Evolutionary conservation across 1,140 invertebrate genomes (phyloP), one percentile per base, ranked within the genome.

Genomic region (Lepidostoma basale): DNA sequence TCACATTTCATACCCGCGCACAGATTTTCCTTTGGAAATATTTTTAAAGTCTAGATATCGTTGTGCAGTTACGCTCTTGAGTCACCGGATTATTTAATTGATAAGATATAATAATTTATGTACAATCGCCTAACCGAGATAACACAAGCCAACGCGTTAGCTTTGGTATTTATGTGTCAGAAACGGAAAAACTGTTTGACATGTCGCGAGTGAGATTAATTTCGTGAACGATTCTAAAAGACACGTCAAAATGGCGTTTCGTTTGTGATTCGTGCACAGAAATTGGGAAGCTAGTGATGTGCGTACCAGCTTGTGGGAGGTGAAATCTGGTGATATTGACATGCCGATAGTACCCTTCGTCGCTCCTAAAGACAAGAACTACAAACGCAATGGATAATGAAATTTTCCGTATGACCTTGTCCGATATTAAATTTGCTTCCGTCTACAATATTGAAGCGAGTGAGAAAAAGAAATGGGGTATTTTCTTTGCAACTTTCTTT

Each of bases 401-500:
- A 42, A 56, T 66, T 40, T 69, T 20, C 36, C 56, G 52, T 14
- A 52, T 18, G 18, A 54, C 68, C n/a, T 20, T 42, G 1, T 60
- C 54, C 2, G 56, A 67, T 16, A 70, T 20, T 10, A 60, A 28
- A 62, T 70, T 70, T 45, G 68, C 56, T 5, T 67, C 62, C 9
- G 42, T 62, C 28, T 44, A 40, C 22, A 66, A 42, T 30, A 54
- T 70, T 3, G 42, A 65, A 18, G 16, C 42, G 4, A 39, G 39
- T 25, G 58, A 59, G 14, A 49, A 58, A 60, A 49, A 36, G 22
- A 62, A 26, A 70, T 70, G 58, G 56, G 33, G 22, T 6, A 62
- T 70, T 23, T 33, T 70, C 4, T 66, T 70, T 10, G 58, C 54
- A 1, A 47, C 68, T 44, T 65, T 70, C 22, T 26, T 70, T n/a